Percentiles rank a stretch among this genome's conserved stretches.
These are phyloP conservation scores for Hyperopisus bebe DNA, from an alignment of 2,113 vertebrate genomes.

Conservation along the genomic window DNA sequence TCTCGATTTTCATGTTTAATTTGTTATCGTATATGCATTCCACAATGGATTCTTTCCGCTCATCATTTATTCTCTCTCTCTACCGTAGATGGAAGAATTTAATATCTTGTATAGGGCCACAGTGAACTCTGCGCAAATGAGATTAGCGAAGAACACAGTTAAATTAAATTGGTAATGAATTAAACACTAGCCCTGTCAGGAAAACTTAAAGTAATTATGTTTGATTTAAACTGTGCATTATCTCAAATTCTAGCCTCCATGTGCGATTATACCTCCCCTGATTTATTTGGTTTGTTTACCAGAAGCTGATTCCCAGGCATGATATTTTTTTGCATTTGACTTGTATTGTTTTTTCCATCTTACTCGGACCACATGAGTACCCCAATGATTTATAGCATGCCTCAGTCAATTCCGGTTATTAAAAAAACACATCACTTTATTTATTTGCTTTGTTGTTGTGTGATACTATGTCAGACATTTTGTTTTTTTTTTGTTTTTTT, in stretches of 20 bases:
- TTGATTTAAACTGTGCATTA: constrained; percentile 25
- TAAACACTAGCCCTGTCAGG: constrained; percentile 37
- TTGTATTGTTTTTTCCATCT: background rate
- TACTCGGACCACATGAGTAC: background rate
- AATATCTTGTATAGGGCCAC: constrained; percentile 25
- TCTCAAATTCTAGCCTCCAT: constrained; percentile 17
- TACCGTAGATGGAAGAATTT: constrained; percentile 18
- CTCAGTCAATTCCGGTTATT: background rate
- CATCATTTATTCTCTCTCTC: background rate
- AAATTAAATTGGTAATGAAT: constrained; percentile 40
- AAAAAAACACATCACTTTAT: background rate
- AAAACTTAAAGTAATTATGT: constrained; percentile 28
- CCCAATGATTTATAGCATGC: background rate
- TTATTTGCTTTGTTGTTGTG: background rate
- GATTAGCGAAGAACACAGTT: constrained; percentile 36
- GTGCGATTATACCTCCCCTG: constrained; percentile 1
- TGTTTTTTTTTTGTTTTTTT: background rate
- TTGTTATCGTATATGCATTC: constrained; percentile 17
- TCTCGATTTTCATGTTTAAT: constrained; percentile 17
- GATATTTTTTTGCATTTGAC: background rate
- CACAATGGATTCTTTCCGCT: constrained; percentile 24
- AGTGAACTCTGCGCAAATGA: constrained; percentile 27
- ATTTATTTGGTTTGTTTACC: constrained; percentile 14
- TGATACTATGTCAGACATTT: background rate
- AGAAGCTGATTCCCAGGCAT: background rate